These are phyloP conservation scores for Pterobdella sp. DNA, from an alignment of 2,888 invertebrate species.

Conservation along the genomic window DNA sequence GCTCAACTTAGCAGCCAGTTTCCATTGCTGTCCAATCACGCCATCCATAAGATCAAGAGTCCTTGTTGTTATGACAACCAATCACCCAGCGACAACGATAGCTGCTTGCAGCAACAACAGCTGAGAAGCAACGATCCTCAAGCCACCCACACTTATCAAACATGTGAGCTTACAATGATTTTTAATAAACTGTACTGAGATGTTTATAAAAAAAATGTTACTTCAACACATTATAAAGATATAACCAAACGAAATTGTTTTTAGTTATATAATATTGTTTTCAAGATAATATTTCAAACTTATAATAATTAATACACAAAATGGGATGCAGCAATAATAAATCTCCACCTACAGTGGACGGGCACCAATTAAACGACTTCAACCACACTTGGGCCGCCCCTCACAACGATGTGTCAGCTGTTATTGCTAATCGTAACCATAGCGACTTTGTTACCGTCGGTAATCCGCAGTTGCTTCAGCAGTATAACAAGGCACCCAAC, in stretches of 20 bases:
- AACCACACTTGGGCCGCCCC: constrained; percentile 23
- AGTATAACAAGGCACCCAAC: background rate
- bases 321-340: too few species aligned
- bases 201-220: too few species aligned
- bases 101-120: constrained; percentile 6
- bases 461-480: background rate
- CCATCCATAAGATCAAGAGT: constrained; percentile 16
- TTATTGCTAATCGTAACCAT: background rate
- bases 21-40: constrained; percentile 25
- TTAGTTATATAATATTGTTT: too few species aligned
- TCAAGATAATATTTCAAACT: too few species aligned
- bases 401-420: background rate
- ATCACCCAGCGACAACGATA: constrained; percentile 30
- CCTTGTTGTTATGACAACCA: constrained; percentile 33
- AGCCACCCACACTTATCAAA: constrained; percentile 31
- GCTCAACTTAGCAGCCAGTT: constrained; percentile 27
- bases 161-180: constrained; percentile 25
- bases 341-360: constrained; percentile 20
- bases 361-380: background rate
- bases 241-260: too few species aligned
- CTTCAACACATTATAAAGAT: too few species aligned
- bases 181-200: too few species aligned
- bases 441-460: constrained; percentile 3
- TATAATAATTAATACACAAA: too few species aligned
- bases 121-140: constrained; percentile 23